Evolutionary conservation across 2,113 vertebrate genomes (phyloP), one percentile per base, ranked within the genome.

Genomic region (Pygathrix nemaeus): DNA sequence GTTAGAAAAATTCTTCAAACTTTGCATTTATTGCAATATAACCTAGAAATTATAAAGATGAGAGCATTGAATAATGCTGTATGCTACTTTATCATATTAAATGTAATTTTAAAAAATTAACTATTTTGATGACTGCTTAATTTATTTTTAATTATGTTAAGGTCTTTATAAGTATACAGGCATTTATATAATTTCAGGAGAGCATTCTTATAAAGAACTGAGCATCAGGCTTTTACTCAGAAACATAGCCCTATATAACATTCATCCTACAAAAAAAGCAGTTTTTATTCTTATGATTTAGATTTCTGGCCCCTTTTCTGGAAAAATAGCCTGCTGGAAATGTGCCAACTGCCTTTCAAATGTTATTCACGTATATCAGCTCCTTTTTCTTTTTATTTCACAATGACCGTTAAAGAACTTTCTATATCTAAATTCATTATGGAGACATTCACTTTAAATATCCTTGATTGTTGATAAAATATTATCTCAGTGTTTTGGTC

Each of bases 381-480:
- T 95, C 57, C 32, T 45, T 86, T 59, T 70, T 10, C 79, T 61
- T 57, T 48, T 30, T 4, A 32, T 78, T 84, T 79, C 20, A 61
- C 72, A 80, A 27, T 1, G 85, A 70, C 5, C 0, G 2, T 86
- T 79, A 80, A 66, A 91, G 75, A 89, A 92, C 8, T 72, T 70
- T 93, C 50, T 48, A 3, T 93, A 64, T 85, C 73, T 66, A 88
- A 93, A 90, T 78, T 50, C 50, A 88, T 83, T 66, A 85, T 13
- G 40, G 90, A 97, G 97, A 85, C 25, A 73, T 68, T 96, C 21
- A 52, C n/a, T 97, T 93, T 92, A 92, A 93, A 88, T 94, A 73
- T 78, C 20, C 52, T 94, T 80, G 18, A 95, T 66, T 90, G 48
- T 92, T 97, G 75, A 90, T 93, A 45, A 91, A 94, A 96, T 95